Conservation (phyloP, 2,888 invertebrate species). For the Diarsia dahlii region DNA sequence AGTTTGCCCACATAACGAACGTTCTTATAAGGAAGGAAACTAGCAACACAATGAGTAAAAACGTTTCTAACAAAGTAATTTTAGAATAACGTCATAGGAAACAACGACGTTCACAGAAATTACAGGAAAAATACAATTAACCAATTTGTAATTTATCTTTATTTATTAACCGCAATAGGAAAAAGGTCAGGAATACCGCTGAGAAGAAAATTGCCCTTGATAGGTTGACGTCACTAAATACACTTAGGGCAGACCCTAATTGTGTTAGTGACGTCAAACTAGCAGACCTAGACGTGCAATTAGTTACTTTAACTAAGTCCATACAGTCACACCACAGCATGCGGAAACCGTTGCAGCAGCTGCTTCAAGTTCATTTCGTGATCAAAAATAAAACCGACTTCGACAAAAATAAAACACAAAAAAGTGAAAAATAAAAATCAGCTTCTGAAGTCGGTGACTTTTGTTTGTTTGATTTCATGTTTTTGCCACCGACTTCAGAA, state of each 20-base stretch:
- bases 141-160: conserved; percentile 34
- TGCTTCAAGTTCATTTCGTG: too few species aligned
- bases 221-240: conserved; percentile 10
- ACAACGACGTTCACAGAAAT: neutral
- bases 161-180: conserved; percentile 45
- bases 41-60: conserved; percentile 1
- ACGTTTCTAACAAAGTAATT: conserved; percentile 22
- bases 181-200: conserved; percentile 26
- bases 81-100: conserved; percentile 50
- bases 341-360: too few species aligned
- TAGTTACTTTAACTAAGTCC: neutral
- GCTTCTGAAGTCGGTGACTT: too few species aligned
- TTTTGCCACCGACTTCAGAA: too few species aligned
- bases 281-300: too few species aligned
- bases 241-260: neutral
- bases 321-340: too few species aligned
- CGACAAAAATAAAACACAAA: too few species aligned
- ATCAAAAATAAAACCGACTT: too few species aligned
- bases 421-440: too few species aligned
- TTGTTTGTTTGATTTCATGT: too few species aligned
- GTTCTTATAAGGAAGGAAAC: conserved; percentile 45
- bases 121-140: conserved; percentile 37
- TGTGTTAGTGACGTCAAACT: too few species aligned
- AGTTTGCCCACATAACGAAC: neutral
- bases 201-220: neutral